Evolutionary conservation across 1,140 invertebrate species (phyloP).

Genomic region (Lysiphlebus fabarum): DNA sequence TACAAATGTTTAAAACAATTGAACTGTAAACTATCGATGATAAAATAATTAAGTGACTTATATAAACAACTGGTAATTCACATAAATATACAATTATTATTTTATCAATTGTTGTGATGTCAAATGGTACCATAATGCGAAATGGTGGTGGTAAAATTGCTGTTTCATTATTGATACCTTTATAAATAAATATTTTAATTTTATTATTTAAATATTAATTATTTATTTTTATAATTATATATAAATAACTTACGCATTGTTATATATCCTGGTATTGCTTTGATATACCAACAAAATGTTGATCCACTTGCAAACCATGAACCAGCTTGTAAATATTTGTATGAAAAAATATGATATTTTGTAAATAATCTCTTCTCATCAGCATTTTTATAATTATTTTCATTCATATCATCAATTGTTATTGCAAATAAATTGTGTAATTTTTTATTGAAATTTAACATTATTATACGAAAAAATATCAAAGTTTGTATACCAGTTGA

Average conservation of each 20-base stretch:
- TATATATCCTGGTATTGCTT: too few relatives aligned
- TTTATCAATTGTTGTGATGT: background rate
- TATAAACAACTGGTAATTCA: background rate
- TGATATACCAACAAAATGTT: background rate
- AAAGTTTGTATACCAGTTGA: conserved; percentile 13
- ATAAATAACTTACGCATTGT: too few relatives aligned
- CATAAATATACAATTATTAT: background rate
- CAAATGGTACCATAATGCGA: background rate
- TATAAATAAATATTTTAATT: background rate
- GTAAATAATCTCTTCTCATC: conserved; percentile 13
- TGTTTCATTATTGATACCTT: background rate
- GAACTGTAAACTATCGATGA: background rate
- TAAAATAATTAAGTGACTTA: background rate
- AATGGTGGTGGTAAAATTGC: background rate
- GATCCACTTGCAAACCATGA: background rate
- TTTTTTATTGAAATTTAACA: background rate
- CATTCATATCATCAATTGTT: background rate
- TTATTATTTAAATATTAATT: too few relatives aligned
- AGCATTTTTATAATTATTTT: background rate
- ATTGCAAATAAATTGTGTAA: background rate
- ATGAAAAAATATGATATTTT: background rate
- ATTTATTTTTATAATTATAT: too few relatives aligned
- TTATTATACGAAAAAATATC: conserved; percentile 3
- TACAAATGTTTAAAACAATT: background rate
- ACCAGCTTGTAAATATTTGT: background rate